Conservation (phyloP, 2,888 invertebrate species). For the Mamestra brassicae region DNA sequence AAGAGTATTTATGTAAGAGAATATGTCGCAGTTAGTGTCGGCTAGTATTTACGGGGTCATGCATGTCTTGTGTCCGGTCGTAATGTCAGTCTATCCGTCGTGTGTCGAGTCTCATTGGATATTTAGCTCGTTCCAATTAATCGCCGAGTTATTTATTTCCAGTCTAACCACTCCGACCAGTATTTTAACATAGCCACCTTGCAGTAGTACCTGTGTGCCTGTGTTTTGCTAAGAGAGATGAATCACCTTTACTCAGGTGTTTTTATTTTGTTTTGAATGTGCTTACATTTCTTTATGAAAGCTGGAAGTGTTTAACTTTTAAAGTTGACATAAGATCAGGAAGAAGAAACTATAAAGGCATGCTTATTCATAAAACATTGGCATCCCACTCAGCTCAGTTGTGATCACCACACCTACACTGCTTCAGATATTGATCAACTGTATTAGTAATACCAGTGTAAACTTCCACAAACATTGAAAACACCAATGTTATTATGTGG, state of each 20-base stretch:
- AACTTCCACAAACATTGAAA: background rate
- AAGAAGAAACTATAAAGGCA: background rate
- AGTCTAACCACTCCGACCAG: conserved; percentile 67
- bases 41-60: conserved; percentile 59
- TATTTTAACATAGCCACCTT: conserved; percentile 53
- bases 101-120: conserved; percentile 53
- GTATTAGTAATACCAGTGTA: conserved; percentile 12
- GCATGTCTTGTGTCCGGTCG: conserved; percentile 66
- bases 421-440: conserved; percentile 13
- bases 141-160: conserved; percentile 62
- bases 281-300: conserved; percentile 4
- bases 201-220: conserved; percentile 14
- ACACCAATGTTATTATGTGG: conserved; percentile 2
- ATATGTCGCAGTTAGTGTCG: conserved; percentile 29
- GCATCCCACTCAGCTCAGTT: conserved; percentile 37
- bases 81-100: conserved; percentile 70
- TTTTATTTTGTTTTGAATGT: conserved; percentile 42
- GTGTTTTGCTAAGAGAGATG: conserved; percentile 48
- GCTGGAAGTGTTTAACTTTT: background rate
- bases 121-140: conserved; percentile 64
- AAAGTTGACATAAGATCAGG: background rate
- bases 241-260: conserved; percentile 55
- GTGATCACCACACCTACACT: conserved; percentile 50
- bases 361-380: conserved; percentile 3
- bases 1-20: conserved; percentile 47